A percentile compares a stretch with the other conserved stretches of the same genome.
These are phyloP conservation scores for Rhinolophus sinicus DNA, from an alignment of 2,113 vertebrate genomes.

Conservation along the genomic window DNA sequence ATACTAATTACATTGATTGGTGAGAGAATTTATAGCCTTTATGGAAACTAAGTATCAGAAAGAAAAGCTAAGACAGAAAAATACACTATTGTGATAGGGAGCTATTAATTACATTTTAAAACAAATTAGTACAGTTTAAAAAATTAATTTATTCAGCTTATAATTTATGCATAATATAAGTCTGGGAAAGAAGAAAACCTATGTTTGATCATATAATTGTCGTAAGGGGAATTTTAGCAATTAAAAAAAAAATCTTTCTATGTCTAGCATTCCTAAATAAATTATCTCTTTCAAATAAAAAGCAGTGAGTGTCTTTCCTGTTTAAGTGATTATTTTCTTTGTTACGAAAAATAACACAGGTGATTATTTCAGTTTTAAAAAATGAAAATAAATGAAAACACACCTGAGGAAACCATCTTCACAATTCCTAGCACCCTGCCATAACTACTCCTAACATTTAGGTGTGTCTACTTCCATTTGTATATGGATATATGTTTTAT, in stretches of 20 bases:
- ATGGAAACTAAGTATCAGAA: background rate
- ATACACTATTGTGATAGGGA: background rate
- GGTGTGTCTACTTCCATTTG: background rate
- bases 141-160: background rate
- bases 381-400: background rate
- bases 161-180: background rate
- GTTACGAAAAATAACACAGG: background rate
- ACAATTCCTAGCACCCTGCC: background rate
- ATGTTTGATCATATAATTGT: background rate
- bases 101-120: background rate
- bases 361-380: background rate
- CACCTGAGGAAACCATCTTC: background rate
- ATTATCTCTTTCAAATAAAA: background rate
- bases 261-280: background rate
- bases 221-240: background rate
- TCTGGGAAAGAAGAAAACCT: background rate
- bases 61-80: background rate
- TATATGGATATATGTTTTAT: background rate
- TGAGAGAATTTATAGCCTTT: background rate
- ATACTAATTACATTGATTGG: background rate
- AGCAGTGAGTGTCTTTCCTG: background rate
- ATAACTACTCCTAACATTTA: background rate
- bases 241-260: background rate
- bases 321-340: background rate
- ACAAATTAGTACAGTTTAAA: background rate